Conservation (phyloP, 2,113 vertebrate species). For the Aegotheles bennettii region DNA sequence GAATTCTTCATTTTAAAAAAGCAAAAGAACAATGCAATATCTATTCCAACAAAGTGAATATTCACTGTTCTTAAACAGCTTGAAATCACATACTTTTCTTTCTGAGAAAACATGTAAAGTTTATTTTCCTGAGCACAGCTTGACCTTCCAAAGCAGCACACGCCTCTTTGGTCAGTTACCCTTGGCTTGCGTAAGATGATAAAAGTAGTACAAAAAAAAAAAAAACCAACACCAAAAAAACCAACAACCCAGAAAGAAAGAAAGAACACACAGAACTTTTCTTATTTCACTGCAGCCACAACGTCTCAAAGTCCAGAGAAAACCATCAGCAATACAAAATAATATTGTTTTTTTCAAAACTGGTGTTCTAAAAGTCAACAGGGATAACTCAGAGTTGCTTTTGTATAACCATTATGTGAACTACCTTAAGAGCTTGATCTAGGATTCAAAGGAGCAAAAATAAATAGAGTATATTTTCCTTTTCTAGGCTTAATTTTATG, state of each 20-base stretch:
- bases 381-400: not conserved
- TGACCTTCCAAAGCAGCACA: conserved; percentile 57
- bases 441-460: not conserved
- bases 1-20: not conserved
- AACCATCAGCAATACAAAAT: not conserved
- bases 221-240: not conserved
- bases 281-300: not conserved
- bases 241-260: not conserved
- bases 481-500: not conserved
- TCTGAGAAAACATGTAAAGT: conserved; percentile 57
- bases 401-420: not conserved
- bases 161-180: conserved; percentile 55
- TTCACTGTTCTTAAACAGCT: conserved; percentile 48
- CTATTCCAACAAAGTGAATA: conserved; percentile 39
- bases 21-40: conserved; percentile 1
- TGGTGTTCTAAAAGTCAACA: not conserved
- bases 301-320: conserved; percentile 27
- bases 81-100: conserved; percentile 52
- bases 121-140: conserved; percentile 63
- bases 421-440: not conserved
- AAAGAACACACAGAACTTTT: not conserved
- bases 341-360: not conserved
- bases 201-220: not conserved
- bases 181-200: conserved; percentile 31
- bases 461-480: not conserved